Conservation (phyloP, 2,888 invertebrate species). For the Bellardia bayeri region DNA sequence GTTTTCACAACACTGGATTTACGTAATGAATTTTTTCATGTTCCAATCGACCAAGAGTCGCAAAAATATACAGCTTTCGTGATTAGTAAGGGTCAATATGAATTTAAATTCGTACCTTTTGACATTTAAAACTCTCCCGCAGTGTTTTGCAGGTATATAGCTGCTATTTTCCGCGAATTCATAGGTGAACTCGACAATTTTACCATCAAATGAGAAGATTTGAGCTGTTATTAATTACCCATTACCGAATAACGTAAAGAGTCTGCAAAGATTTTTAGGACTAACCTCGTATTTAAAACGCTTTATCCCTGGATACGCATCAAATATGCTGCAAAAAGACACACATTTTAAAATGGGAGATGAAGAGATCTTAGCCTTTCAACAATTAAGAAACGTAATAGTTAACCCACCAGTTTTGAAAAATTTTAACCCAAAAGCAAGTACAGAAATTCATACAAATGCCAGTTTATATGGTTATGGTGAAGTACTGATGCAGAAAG, state of each 20-base stretch:
- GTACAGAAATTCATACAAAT: slow-evolving; percentile 42
- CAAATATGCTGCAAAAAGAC: slow-evolving; percentile 28
- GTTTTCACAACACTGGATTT: slow-evolving; percentile 72
- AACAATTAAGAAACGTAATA: slow-evolving; percentile 22
- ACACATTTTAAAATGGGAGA: slow-evolving; percentile 40
- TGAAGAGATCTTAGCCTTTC: slow-evolving; percentile 33
- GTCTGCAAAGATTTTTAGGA: slow-evolving; percentile 65
- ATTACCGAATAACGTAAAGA: slow-evolving; percentile 50
- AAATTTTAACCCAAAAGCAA: neutral
- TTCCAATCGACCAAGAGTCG: slow-evolving; percentile 71
- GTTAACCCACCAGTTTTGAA: slow-evolving; percentile 33
- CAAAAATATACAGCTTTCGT: slow-evolving; percentile 75
- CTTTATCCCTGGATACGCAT: slow-evolving; percentile 55
- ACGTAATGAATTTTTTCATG: slow-evolving; percentile 75
- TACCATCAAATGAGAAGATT: slow-evolving; percentile 61
- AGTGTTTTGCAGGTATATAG: slow-evolving; percentile 45
- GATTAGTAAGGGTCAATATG: slow-evolving; percentile 74
- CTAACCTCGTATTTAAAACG: slow-evolving; percentile 71
- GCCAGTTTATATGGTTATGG: slow-evolving; percentile 38
- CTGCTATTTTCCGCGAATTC: slow-evolving; percentile 61
- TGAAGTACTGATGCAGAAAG: slow-evolving; percentile 26
- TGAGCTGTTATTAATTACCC: slow-evolving; percentile 60
- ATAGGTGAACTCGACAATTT: slow-evolving; percentile 37
- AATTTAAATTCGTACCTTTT: slow-evolving; percentile 68
- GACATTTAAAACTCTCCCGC: slow-evolving; percentile 51